Percentiles rank a stretch among this genome's conserved stretches.
Evolutionary conservation across 1,140 invertebrate species (phyloP).

Genomic region (Hycleus cichorii): DNA sequence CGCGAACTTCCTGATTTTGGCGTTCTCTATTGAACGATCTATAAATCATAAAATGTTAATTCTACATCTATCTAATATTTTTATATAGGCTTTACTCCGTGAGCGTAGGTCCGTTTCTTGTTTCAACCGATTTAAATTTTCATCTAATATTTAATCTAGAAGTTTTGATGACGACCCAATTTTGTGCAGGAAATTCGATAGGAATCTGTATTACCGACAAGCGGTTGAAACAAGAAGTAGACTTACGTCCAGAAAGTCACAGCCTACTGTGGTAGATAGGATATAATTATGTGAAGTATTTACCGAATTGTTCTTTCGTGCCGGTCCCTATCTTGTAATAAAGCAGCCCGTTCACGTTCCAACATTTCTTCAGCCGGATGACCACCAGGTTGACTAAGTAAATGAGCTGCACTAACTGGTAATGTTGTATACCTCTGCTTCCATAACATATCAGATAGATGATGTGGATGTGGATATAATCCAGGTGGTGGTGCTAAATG

Average conservation of each 20-base stretch:
- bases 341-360: constrained; percentile 46
- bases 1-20: constrained; percentile 56
- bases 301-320: constrained; percentile 31
- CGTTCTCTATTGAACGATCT: constrained; percentile 43
- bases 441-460: constrained; percentile 39
- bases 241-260: no score
- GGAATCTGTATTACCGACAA: no score
- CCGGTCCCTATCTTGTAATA: constrained; percentile 38
- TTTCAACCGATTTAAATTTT: no score
- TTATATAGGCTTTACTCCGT: no score
- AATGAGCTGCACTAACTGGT: constrained; percentile 41
- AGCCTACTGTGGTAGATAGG: no score
- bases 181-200: no score
- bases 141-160: no score
- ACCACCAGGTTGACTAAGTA: constrained; percentile 11
- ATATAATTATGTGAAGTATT: background rate
- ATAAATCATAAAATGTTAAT: no score
- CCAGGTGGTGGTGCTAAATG: constrained; percentile 44
- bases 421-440: constrained; percentile 39
- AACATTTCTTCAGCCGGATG: constrained; percentile 50
- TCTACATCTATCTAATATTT: no score
- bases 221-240: no score
- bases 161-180: no score
- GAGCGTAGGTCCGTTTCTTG: no score
- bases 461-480: constrained; percentile 41